Base-by-base conservation (phyloP, 2,113 vertebrate genomes). In the Perca schrenkii region DNA sequence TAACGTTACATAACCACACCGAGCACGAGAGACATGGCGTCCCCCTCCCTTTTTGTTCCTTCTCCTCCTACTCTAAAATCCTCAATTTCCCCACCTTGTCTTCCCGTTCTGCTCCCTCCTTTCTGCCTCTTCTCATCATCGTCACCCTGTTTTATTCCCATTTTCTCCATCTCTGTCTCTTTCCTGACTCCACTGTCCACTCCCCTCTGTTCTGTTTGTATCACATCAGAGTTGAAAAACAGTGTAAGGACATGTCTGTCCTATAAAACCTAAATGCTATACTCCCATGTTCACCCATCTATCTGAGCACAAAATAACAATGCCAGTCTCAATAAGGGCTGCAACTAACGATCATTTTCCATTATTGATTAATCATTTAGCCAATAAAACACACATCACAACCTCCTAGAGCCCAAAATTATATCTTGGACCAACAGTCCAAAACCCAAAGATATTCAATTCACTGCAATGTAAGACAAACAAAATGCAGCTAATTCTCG, bases 1-100 rank as follows among this genome's bases (percentile, higher is more conserved):
- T 73, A 66, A 81, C 56, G 72, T 95, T 94, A 94, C 90, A 86
- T 91, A 94, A 95, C 84, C 22, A 22, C 74, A 54, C 52, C 15
- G 46, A 80, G 70, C 53, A 31, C 28, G 47, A 74, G 28, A 56
- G 56, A 79, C 75, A 83, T 4, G 47, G 54, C 43, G 73, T 75
- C 73, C 84, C 82, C 82, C 84, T 66, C 58, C 56, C 67, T 62
- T 73, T 83, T 70, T 12, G 53, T 70, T 80, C 57, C 72, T 78
- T 87, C 70, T 56, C 77, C 36, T 64, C 36, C 8, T 67, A 49
- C 47, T 68, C 65, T 14, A 21, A 66, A 56, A 56, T 57, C 77
- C 60, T 65, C 54, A 74, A 28, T 0, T 79, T 66, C 80, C 63
- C 62, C 61, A 68, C 74, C 67, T 77, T 52, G 46, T 72, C 58